Base-by-base conservation (phyloP, 2,888 invertebrate genomes). In the Luffia ferchaultella region DNA sequence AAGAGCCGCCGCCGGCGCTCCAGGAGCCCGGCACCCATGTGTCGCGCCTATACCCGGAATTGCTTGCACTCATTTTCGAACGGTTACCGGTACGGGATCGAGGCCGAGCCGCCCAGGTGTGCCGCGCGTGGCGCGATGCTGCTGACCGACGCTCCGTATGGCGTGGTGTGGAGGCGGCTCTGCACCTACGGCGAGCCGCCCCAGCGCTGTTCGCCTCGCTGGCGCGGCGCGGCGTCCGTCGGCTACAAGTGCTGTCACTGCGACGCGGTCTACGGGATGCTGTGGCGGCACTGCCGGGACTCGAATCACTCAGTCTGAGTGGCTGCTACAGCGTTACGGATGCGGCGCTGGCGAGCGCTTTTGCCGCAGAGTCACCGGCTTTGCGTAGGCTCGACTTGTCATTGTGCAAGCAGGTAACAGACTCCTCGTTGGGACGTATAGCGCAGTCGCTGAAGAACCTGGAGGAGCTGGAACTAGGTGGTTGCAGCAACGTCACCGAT, bases 301-400 rank as follows among this genome's bases (percentile, higher is more conserved):
- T 97, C 58, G 93, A 94, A 64, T 92, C 94, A 46, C 85, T 97
- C 50, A 96, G 95, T 65, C 85, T 97, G 49, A 95, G 94, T 65
- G 97, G 97, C 41, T 97, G 97, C 72, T 97, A 93, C 80, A 96
- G 95, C 77, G 92, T 97, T 43, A 94, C 93, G 42, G 97, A 97
- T 72, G 85, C 89, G 45, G 93, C 93, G 46, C 83, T 97, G 54
- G 89, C 90, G 43, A 92, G 92, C 62, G 95, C 96, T 2, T 92
- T 97, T 63, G 87, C 89, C 45, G 85, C 88, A 9, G 93, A 93
- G 58, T 85, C 92, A 56, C 90, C 92, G 49, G 88, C 91, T 40
- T 82, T 97, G 49, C 91, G 90, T 55, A 87, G 90, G 60, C 86
- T 97, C 55, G 94, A 97, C 73, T 85, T 97, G 50, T 95, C 95